These are phyloP conservation scores for Acanthiza pusilla DNA, from an alignment of 2,797 vertebrate genomes.

Conservation along the genomic window DNA sequence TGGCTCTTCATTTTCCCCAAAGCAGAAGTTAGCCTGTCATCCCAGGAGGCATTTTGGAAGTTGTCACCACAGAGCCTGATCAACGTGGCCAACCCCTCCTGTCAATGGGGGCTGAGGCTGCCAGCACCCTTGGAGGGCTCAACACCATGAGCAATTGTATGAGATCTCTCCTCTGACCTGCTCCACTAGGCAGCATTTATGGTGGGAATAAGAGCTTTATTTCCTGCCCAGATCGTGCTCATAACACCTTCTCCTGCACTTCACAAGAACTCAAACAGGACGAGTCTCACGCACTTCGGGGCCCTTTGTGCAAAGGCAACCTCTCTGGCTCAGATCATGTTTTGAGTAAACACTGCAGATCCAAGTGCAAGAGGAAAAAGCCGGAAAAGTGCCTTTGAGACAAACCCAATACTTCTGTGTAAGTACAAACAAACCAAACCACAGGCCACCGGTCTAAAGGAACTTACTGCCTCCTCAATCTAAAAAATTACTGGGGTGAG, in stretches of 20 bases:
- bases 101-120: neutral
- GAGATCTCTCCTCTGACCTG: neutral
- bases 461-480: neutral
- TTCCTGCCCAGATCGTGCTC: neutral
- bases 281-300: neutral
- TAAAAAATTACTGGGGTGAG: neutral
- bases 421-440: neutral
- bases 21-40: neutral
- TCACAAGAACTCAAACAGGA: neutral
- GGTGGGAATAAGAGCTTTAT: neutral
- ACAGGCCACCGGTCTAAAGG: neutral
- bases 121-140: neutral
- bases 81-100: accelerated
- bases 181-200: neutral
- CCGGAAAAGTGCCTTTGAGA: neutral
- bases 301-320: neutral
- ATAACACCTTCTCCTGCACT: neutral
- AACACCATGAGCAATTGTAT: neutral
- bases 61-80: neutral
- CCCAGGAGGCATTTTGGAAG: neutral
- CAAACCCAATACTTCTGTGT: neutral
- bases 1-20: neutral
- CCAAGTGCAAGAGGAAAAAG: neutral
- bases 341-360: neutral
- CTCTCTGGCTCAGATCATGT: neutral